A percentile compares a stretch with the other conserved stretches of the same genome.
These are phyloP conservation scores for Mesochorus sp. DNA, from an alignment of 2,888 invertebrate genomes.

Conservation along the genomic window DNA sequence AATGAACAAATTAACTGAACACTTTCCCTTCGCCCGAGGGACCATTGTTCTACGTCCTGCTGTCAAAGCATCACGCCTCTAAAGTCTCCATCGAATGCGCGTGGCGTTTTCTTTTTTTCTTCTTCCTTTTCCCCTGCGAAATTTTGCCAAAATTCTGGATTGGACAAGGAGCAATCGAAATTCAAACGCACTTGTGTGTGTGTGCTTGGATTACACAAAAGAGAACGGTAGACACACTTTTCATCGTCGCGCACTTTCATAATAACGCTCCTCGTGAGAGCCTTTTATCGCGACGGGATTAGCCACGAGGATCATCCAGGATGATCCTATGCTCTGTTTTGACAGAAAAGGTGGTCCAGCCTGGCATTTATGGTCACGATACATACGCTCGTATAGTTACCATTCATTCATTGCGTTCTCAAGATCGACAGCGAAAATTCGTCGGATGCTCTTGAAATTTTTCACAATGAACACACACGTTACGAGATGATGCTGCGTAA, in stretches of 20 bases:
- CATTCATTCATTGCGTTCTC: background rate
- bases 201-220: no score
- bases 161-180: background rate
- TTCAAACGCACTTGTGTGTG: constrained; percentile 10
- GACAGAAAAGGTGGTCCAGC: constrained; percentile 63
- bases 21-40: constrained; percentile 30
- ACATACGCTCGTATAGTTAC: background rate
- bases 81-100: background rate
- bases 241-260: constrained; percentile 32
- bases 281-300: constrained; percentile 63
- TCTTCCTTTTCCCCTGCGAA: background rate
- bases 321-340: constrained; percentile 75
- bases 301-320: constrained; percentile 72
- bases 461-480: constrained; percentile 46
- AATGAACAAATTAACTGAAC: constrained; percentile 62
- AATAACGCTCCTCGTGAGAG: constrained; percentile 48
- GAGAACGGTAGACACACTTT: constrained; percentile 18
- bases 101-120: background rate
- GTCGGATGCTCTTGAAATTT: constrained; percentile 23
- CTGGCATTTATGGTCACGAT: constrained; percentile 8
- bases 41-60: constrained; percentile 59
- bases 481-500: constrained; percentile 25
- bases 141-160: background rate
- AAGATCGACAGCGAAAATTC: background rate
- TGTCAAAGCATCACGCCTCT: constrained; percentile 45